These are phyloP conservation scores for Notocelia uddmanniana DNA, from an alignment of 2,888 invertebrate species.

Conservation along the genomic window DNA sequence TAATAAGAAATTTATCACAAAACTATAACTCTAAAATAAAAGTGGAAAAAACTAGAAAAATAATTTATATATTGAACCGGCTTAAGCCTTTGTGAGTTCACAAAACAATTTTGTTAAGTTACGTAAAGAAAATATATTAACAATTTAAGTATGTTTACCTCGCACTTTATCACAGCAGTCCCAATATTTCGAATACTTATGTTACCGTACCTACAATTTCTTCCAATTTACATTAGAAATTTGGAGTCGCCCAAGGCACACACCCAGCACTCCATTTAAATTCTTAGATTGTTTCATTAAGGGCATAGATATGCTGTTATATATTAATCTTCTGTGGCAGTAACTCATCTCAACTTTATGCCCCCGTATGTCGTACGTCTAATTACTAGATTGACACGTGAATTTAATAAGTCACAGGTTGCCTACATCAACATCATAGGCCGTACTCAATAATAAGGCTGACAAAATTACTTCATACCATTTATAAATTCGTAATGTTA, in stretches of 20 bases:
- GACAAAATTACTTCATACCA: background rate
- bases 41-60: constrained; percentile 54
- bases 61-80: constrained; percentile 58
- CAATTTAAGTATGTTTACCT: constrained; percentile 58
- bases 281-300: constrained; percentile 10
- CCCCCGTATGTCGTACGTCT: background rate
- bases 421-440: background rate
- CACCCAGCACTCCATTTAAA: constrained; percentile 62
- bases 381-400: constrained; percentile 7
- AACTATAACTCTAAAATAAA: constrained; percentile 60
- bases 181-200: constrained; percentile 60
- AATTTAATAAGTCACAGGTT: background rate
- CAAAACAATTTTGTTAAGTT: constrained; percentile 54
- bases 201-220: constrained; percentile 58
- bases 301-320: too few species aligned
- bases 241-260: constrained; percentile 74
- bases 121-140: constrained; percentile 56
- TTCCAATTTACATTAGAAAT: constrained; percentile 52
- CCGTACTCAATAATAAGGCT: background rate
- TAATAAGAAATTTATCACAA: constrained; percentile 72
- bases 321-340: background rate
- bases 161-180: constrained; percentile 74
- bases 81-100: constrained; percentile 65
- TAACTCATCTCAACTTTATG: background rate
- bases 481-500: background rate